Base-by-base conservation (phyloP, 37 sponge, comb jelly and placozoan species). In the Petrosia ficiformis region DNA sequence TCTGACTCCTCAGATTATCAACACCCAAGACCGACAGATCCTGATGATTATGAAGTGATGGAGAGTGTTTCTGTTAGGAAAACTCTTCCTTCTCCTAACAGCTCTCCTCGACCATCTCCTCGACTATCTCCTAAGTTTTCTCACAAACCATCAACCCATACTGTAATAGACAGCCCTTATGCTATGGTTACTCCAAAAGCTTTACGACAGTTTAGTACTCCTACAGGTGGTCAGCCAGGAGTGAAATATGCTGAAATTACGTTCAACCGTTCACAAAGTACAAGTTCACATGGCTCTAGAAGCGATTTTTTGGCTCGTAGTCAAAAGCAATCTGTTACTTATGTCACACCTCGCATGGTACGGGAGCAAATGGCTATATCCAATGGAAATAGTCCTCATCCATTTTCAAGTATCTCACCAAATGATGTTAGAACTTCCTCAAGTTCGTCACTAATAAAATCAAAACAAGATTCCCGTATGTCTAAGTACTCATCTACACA, bases 1-100 rank as follows among this genome's bases (percentile, higher is more conserved):
- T 19, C 10, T 48, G 54, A 10, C 16, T 10, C 54, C 54, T 48
- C 54, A 10, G 10, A 10, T 48, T 10, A 19, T 48, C 14, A 48
- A 16, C 14, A 48, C 10, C 54, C 54, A 48, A 16, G 16, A 22
- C 16, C 32, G 4, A 80, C 78, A 24, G 80, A 81, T 41, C 75
- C 70, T 54, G 86, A 65, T 4, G 86, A 86, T 60, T 86, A 86
- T 42, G 81, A 80, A 33, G 76, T 80, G 22, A 86, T 86, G 86
- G 86, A 70, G 39, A 86, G 86, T 42, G 86, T 80, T 19, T 78
- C 85, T n/a, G 39, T 85, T 19, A 41, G 38, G 38, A 33, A 44
- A 2, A 52, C n/a, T 1, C 28, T 69, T 28, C 70, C 70, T 2
- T n/a, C n/a, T n/a, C n/a, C n/a, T n/a, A n/a, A n/a, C n/a, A n/a